Percentiles rank a stretch among this genome's conserved stretches.
phyloP scores from a whole-genome alignment of 2,113 vertebrate species.

The Numida meleagris region DNA sequence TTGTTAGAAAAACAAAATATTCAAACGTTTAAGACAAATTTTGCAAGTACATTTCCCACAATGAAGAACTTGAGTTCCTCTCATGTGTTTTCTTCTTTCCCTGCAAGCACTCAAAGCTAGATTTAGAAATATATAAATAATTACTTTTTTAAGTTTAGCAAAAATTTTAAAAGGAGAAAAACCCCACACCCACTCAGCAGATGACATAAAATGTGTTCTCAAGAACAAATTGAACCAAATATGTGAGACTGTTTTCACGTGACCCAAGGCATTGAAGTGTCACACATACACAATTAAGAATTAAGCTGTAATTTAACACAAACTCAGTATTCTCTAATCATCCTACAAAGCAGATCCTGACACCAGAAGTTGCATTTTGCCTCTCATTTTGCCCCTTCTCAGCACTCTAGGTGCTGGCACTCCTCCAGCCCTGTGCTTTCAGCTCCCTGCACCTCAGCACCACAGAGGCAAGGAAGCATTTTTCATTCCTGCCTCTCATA shows the following conservation, averaged over 20 bases:
- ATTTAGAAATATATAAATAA: not conserved
- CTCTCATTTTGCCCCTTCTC: not conserved
- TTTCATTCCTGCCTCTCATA: not conserved
- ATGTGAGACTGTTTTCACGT: not conserved
- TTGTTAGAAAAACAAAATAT: not conserved
- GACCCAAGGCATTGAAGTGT: not conserved
- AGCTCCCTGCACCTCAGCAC: not conserved
- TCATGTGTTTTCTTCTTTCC: not conserved
- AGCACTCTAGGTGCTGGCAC: not conserved
- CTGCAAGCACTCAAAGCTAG: not conserved
- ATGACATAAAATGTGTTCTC: conserved; percentile 7
- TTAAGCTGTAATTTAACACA: not conserved
- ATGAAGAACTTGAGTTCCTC: not conserved
- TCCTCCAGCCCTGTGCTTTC: not conserved
- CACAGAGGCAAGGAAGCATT: not conserved
- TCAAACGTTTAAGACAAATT: not conserved
- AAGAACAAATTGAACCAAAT: not conserved
- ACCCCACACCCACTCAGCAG: conserved; percentile 41
- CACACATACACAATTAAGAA: not conserved
- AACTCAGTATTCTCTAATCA: not conserved
- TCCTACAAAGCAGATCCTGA: not conserved
- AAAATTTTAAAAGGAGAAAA: not conserved
- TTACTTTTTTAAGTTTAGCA: no score
- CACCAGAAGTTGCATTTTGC: not conserved
- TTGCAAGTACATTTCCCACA: not conserved